These are phyloP conservation scores for Acleris laterana DNA, from an alignment of 2,888 invertebrate species.

Conservation along the genomic window DNA sequence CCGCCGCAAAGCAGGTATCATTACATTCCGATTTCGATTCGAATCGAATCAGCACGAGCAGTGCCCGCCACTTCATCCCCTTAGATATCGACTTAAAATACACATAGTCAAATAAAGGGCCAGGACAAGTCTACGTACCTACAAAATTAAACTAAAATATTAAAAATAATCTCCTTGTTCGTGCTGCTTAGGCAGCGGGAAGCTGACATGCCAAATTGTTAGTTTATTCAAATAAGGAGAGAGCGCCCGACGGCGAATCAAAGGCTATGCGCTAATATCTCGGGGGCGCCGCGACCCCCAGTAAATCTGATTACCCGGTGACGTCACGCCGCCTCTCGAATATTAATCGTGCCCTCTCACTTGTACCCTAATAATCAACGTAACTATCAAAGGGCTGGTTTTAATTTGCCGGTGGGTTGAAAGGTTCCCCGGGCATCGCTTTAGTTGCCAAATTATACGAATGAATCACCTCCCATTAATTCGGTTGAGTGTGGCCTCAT, in stretches of 20 bases:
- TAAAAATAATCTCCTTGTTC: constrained; percentile 1
- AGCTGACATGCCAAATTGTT: constrained; percentile 35
- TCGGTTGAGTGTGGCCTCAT: constrained; percentile 58
- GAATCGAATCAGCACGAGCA: too few relatives aligned
- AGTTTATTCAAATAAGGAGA: constrained; percentile 37
- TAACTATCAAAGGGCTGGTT: constrained; percentile 53
- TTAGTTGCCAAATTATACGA: constrained; percentile 61
- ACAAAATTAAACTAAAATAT: background rate
- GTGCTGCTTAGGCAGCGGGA: constrained; percentile 25
- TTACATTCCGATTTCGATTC: too few relatives aligned
- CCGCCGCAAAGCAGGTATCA: too few relatives aligned
- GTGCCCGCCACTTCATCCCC: too few relatives aligned
- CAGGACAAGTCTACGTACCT: too few relatives aligned
- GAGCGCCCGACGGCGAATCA: constrained; percentile 42
- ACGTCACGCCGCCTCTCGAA: constrained; percentile 60
- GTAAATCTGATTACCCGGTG: constrained; percentile 68
- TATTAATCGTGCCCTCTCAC: constrained; percentile 61
- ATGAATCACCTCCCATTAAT: constrained; percentile 54
- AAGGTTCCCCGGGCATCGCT: constrained; percentile 56
- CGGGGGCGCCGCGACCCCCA: constrained; percentile 55
- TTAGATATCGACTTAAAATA: too few relatives aligned
- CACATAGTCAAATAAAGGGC: too few relatives aligned
- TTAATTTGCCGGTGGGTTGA: constrained; percentile 48
- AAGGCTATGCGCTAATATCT: constrained; percentile 52
- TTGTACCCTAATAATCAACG: constrained; percentile 57